These are phyloP conservation scores for Molorchus minor DNA, from an alignment of 2,888 invertebrate species.

Conservation along the genomic window DNA sequence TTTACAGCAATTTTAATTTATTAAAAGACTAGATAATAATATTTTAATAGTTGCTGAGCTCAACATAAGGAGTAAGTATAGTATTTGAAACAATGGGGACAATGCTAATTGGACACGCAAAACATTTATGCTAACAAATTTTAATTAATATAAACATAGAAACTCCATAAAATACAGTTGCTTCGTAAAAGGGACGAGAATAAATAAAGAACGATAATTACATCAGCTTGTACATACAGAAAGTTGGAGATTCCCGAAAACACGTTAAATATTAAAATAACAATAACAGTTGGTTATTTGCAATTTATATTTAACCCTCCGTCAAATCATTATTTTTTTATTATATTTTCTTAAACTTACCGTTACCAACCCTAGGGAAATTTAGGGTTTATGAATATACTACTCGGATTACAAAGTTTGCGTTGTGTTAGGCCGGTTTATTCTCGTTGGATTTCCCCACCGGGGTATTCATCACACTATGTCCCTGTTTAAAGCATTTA, in stretches of 20 bases:
- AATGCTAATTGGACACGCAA: not conserved
- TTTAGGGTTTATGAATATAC: conserved; percentile 59
- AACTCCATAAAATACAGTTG: not conserved
- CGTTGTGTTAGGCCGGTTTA: conserved; percentile 52
- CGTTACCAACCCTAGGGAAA: conserved; percentile 56
- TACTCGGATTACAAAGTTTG: conserved; percentile 57
- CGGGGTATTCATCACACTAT: conserved; percentile 40
- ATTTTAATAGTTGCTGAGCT: too few species aligned
- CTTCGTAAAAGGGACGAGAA: not conserved
- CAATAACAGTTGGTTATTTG: conserved; percentile 18
- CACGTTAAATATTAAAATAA: conserved; percentile 25
- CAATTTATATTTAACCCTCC: conserved; percentile 10
- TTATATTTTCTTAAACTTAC: conserved; percentile 33
- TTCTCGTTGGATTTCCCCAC: conserved; percentile 37
- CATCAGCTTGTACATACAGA: conserved; percentile 8
- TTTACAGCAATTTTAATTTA: too few species aligned
- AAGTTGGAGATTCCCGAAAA: conserved; percentile 10
- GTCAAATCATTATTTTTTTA: conserved; percentile 41
- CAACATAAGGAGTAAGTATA: too few species aligned
- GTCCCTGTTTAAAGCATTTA: conserved; percentile 45
- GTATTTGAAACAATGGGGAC: too few species aligned
- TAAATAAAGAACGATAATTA: conserved; percentile 20
- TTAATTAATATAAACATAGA: not conserved
- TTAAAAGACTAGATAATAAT: too few species aligned
- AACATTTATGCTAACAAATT: too few species aligned